Percentiles rank a stretch among this genome's conserved stretches.
Conservation (phyloP, 2,113 vertebrate genomes). For the Charadrius vociferus region DNA sequence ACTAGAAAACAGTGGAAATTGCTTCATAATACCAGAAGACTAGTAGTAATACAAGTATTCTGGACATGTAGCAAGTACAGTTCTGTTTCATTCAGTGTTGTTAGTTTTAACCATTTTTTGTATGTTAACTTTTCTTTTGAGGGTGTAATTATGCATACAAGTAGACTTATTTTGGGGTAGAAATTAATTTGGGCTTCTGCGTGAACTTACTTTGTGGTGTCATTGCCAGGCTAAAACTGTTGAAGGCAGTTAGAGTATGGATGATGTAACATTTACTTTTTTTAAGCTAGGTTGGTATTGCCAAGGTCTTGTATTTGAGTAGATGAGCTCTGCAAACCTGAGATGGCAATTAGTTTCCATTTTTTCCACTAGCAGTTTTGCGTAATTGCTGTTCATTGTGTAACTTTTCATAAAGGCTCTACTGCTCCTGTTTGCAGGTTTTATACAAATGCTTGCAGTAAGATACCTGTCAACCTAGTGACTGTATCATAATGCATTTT, state of each 20-base stretch:
- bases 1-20: neutral
- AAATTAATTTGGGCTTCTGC: neutral
- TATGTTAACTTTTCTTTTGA: neutral
- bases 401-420: neutral
- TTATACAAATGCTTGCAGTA: neutral
- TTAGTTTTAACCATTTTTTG: neutral
- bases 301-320: neutral
- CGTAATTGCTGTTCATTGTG: neutral
- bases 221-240: neutral
- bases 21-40: neutral
- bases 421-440: neutral
- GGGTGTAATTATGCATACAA: neutral
- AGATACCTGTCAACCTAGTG: neutral
- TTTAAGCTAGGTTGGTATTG: neutral
- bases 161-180: neutral
- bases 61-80: neutral
- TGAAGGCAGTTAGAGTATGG: neutral
- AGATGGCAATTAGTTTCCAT: neutral
- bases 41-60: neutral
- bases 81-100: neutral
- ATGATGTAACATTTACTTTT: neutral
- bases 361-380: neutral
- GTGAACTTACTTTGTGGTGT: neutral
- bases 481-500: neutral
- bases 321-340: neutral